Percentiles rank a stretch among this genome's conserved stretches.
Evolutionary conservation across 92 coral and sea anemone species (phyloP).

Genomic region (Scolanthus callimorphus): DNA sequence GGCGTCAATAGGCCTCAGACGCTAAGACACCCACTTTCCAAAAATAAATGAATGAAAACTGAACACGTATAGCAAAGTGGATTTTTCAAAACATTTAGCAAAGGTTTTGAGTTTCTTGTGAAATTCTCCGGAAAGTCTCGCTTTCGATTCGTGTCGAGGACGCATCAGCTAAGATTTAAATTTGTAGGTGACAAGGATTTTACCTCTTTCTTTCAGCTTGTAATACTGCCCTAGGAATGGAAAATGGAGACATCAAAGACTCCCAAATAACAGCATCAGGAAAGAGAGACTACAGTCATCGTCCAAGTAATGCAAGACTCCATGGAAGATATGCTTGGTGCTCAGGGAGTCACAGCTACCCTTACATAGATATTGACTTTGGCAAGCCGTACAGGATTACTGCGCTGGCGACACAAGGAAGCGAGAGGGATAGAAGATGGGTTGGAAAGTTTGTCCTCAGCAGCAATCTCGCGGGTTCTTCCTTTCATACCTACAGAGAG

Average conservation of each 20-base stretch:
- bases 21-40: too few species aligned
- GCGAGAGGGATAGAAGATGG: conserved; percentile 22
- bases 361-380: conserved; percentile 33
- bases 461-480: conserved; percentile 18
- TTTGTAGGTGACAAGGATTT: too few species aligned
- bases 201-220: conserved; percentile 5
- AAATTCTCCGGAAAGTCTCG: too few species aligned
- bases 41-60: too few species aligned
- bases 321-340: conserved; percentile 33
- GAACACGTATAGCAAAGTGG: too few species aligned
- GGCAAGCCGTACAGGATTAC: conserved; percentile 21
- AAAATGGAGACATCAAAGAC: conserved; percentile 7
- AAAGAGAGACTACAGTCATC: not conserved
- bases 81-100: too few species aligned
- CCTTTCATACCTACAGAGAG: conserved; percentile 18
- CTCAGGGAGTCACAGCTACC: conserved; percentile 2
- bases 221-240: conserved; percentile 38
- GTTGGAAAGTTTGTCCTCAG: conserved; percentile 17
- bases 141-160: too few species aligned
- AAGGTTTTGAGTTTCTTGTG: too few species aligned
- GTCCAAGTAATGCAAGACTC: conserved; percentile 15
- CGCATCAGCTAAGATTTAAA: too few species aligned
- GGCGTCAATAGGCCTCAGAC: too few species aligned
- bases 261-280: conserved; percentile 22
- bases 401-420: conserved; percentile 48